Evolutionary conservation across 2,797 vertebrate genomes (phyloP), one percentile per base, ranked within the genome.

Genomic region (Falco berigora): DNA sequence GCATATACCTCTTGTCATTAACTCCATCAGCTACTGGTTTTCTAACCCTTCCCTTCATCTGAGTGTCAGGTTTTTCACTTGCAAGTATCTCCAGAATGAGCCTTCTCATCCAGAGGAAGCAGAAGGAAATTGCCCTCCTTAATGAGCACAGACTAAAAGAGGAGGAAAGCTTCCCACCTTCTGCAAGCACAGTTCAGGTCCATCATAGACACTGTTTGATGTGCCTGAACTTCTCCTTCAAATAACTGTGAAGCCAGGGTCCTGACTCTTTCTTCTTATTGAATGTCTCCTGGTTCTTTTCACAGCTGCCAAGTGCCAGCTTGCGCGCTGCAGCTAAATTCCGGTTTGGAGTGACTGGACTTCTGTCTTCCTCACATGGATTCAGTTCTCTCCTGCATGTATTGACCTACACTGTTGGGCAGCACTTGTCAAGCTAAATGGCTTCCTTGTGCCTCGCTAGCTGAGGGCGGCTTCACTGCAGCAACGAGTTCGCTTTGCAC

Each of bases 1-100:
- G 23, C 68, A 18, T 20, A 24, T 50, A 52, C n/a, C 12, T 80
- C 85, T 90, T 84, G 68, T 80, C 91, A 79, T 94, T 92, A 94
- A 75, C 73, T 74, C 69, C 81, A 63, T 75, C 81, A 93, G 93
- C 95, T 96, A 88, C 94, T 94, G 86, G 75, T 95, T 97, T 97
- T 96, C 96, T 91, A 96, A 91, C 85, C 55, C 27, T 95, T 95
- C 69, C 71, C 93, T 95, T 97, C 67, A 91, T 52, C 47, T 20
- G 12, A 62, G 94, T 90, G 96, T 84, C 73, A 94, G 58, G 92
- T 94, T 94, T 93, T 91, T 93, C 83, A 79, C 90, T 95, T 94
- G 88, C 85, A 91, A 73, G 91, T 91, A 13, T 56, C 86, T 81
- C 72, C 82, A 75, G 66, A 53, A 14, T n/a, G 88, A 91, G 25